Percentiles rank a stretch among this genome's conserved stretches.
Conservation (phyloP, 2,797 vertebrate genomes). For the Monodelphis domestica region DNA sequence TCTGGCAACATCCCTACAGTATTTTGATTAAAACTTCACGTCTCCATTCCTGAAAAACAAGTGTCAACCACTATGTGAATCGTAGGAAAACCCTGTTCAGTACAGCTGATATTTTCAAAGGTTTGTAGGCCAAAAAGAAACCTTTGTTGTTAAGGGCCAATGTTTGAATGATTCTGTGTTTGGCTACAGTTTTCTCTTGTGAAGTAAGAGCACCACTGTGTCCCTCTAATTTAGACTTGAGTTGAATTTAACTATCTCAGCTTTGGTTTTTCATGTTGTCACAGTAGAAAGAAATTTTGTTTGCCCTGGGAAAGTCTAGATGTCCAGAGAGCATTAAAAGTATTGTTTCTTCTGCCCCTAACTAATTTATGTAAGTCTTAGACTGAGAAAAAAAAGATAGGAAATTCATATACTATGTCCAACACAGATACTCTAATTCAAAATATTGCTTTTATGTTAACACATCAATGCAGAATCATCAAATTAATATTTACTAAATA, state of each 20-base stretch:
- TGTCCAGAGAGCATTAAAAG: neutral
- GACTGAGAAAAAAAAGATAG: neutral
- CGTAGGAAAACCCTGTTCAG: neutral
- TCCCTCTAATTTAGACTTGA: neutral
- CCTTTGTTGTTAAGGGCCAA: neutral
- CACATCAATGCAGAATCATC: neutral
- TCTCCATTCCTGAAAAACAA: slow-evolving; percentile 23
- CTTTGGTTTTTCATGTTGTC: slow-evolving; percentile 6
- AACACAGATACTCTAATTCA: neutral
- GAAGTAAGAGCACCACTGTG: neutral
- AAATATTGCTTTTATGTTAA: neutral
- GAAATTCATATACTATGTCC: neutral
- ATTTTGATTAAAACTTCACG: slow-evolving; percentile 48
- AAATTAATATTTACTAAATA: neutral
- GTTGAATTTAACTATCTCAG: neutral
- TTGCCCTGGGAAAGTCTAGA: neutral
- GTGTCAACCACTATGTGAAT: neutral
- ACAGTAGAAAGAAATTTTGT: neutral
- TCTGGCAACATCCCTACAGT: slow-evolving; percentile 58
- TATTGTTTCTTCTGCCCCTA: neutral
- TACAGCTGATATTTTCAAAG: neutral
- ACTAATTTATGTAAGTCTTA: neutral
- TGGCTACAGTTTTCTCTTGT: slow-evolving; percentile 10
- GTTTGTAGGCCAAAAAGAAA: slow-evolving; percentile 6
- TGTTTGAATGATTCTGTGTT: neutral